Evolutionary conservation across 2,113 vertebrate species (phyloP), one percentile per base, ranked within the genome.

Genomic region (Melanerpes aurifrons): DNA sequence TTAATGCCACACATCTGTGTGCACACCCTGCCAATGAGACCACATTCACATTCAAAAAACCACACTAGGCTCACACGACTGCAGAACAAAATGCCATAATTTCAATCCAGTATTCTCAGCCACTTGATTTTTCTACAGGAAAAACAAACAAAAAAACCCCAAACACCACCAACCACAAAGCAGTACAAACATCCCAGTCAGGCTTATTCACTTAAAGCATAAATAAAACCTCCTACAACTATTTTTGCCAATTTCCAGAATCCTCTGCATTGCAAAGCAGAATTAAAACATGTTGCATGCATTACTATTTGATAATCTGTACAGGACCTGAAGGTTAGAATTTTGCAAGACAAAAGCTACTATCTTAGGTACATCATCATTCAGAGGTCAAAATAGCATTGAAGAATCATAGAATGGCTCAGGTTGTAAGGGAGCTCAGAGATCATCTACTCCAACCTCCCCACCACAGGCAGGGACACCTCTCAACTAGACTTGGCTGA

Each of bases 1-100:
- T 92, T 97, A 95, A 96, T 95, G 84, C 90, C 94, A 92, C 95
- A 96, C 96, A 96, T 96, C 95, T 97, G 92, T 96, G 90, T 71
- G 84, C 78, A 95, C 95, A 91, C 88, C 72, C 56, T 97, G 96
- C 95, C 96, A 97, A 91, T 24, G 66, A 95, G 81, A 91, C 62
- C 47, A 58, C 86, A 95, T 96, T 95, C 83, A 48, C 69, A 93
- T 96, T 96, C 83, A 92, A 72, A 94, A 94, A 95, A 93, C 53
- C 84, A 94, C 77, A 82, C 80, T 31, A 58, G 79, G 43, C 87
- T 80, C 0, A 2, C 80, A 86, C 66, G n/a, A 85, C 77, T 61
- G 88, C 78, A 92, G 64, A 96, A 94, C 78, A 92, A 94, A 95
- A 93, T 59, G 87, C 53, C 71, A 69, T 63, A 73, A 62, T 92